phyloP scores from a whole-genome alignment of 2,888 invertebrate species.

The Pachymerium ferrugineum region DNA sequence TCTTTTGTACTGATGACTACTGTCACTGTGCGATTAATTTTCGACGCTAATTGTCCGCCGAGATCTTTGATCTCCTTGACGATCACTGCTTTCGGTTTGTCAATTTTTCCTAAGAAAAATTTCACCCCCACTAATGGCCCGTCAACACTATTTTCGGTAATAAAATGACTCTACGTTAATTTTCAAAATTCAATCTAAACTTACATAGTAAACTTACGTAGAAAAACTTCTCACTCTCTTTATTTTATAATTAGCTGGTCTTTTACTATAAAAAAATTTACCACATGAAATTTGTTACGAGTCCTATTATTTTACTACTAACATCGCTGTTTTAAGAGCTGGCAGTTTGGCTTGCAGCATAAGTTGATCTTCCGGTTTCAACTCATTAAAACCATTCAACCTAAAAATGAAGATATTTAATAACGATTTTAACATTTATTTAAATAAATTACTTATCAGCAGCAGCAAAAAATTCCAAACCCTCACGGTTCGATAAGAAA shows the following conservation, averaged over 20 bases:
- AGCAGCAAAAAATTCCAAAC: conserved; percentile 63
- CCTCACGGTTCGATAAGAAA: conserved; percentile 68
- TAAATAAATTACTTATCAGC: background rate
- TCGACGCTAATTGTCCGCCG: conserved; percentile 67
- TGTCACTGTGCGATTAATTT: conserved; percentile 60
- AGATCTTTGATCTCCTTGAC: conserved; percentile 64
- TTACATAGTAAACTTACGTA: background rate
- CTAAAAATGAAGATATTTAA: conserved; percentile 39
- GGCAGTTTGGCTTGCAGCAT: conserved; percentile 60
- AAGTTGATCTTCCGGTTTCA: conserved; percentile 66
- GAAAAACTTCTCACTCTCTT: background rate
- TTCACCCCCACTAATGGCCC: conserved; percentile 65
- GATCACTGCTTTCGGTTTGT: conserved; percentile 53
- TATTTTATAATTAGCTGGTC: background rate
- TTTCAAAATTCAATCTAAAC: background rate
- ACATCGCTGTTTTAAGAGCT: conserved; percentile 50
- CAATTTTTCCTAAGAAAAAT: conserved; percentile 58
- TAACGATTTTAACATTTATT: background rate
- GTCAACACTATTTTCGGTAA: background rate
- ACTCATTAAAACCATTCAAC: conserved; percentile 67
- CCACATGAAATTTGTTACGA: too few species aligned
- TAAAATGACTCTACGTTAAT: conserved; percentile 29
- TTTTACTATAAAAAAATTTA: background rate
- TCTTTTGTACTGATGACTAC: conserved; percentile 67
- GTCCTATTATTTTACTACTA: background rate